phyloP scores from a whole-genome alignment of 2,888 invertebrate genomes.

The Brenthis hecate region DNA sequence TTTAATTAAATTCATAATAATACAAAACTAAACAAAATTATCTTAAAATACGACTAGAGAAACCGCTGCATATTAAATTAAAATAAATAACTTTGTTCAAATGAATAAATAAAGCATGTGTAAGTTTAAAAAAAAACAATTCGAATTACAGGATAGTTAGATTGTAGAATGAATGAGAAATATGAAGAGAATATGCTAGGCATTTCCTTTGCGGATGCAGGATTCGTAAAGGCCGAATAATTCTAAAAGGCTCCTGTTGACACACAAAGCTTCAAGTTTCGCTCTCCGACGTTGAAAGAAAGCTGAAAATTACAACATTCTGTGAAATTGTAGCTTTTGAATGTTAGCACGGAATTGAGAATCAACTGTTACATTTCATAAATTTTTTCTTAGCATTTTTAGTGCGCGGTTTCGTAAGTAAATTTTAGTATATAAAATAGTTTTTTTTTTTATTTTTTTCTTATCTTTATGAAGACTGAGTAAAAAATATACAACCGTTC shows the following conservation, averaged over 20 bases:
- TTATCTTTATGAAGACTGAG: too few species aligned
- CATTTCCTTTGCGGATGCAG: conserved; percentile 42
- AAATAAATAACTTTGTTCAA: too few species aligned
- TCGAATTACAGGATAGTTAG: conserved; percentile 38
- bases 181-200: conserved; percentile 33
- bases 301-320: conserved; percentile 43
- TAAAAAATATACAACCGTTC: too few species aligned
- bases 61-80: too few species aligned
- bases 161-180: conserved; percentile 39
- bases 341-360: conserved; percentile 40
- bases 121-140: conserved; percentile 27
- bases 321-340: conserved; percentile 41
- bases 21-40: too few species aligned
- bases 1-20: too few species aligned
- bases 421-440: neutral
- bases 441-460: neutral
- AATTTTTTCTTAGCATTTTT: conserved; percentile 17
- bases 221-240: conserved; percentile 43
- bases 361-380: conserved; percentile 33
- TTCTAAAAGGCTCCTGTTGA: conserved; percentile 44
- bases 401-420: conserved; percentile 16
- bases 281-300: conserved; percentile 44
- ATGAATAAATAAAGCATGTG: neutral
- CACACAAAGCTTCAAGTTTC: conserved; percentile 44
- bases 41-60: too few species aligned